Base-by-base conservation (phyloP, 2,113 vertebrate genomes). In the Caranx ignobilis region DNA sequence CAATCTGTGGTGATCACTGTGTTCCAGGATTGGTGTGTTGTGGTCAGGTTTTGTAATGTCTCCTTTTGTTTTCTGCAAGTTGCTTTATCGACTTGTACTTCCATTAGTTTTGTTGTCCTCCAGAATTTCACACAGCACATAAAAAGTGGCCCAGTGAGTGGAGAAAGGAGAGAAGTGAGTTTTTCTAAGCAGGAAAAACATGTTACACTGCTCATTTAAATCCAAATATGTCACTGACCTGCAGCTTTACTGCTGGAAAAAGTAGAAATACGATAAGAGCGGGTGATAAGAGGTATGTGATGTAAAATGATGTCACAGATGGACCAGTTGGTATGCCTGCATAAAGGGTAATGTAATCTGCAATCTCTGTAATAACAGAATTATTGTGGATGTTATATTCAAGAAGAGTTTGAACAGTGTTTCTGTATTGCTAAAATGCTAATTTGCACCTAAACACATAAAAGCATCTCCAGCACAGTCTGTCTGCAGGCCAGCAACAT, bases 1-100 rank as follows among this genome's bases (percentile, higher is more conserved):
- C 65, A 19, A 3, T 83, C 48, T 86, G 54, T 45, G 59, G 60
- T 15, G 2, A 69, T 66, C 57, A 83, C 26, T 26, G 11, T 21
- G 12, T 77, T 77, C 45, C 62, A 39, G 11, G 41, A 34, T 10
- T 82, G 69, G 19, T 64, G 19, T 64, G 71, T 74, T 77, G 79
- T 45, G 69, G 68, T 72, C 21, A 75, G 19, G 11, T 73, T 78
- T 18, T 75, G 64, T 39, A 81, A 85, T 52, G 68, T 60, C 34
- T 15, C 32, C 62, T 55, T 71, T 73, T 79, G 32, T 69, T 75
- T 77, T n/a, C 21, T 48, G 26, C 12, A 32, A 9, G 2, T 59
- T 54, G 19, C 18, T 57, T 73, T 66, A 37, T 85, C 70, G 60
- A 12, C 32, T 64, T 64, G 31, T 54, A 3, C 60, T n/a, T 67